Evolutionary conservation across 2,113 vertebrate genomes (phyloP), one percentile per base, ranked within the genome.

Genomic region (Mormyrus lacerda): DNA sequence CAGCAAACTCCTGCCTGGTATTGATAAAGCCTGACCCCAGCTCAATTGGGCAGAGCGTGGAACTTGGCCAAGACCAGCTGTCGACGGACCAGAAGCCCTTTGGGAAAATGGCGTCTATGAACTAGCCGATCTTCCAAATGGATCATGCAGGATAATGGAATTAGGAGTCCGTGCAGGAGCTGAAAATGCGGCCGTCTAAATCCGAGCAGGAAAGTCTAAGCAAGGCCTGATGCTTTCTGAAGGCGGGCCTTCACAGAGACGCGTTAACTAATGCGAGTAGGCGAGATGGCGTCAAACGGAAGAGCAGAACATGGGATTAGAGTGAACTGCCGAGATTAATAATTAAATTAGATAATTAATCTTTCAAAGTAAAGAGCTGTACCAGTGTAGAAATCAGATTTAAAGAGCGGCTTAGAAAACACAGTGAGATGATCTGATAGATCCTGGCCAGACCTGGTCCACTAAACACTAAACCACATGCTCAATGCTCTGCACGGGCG

Each of bases 31-130:
- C 82, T 93, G 93, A 94, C 93, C 94, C 88, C n/a, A 61, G 88
- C 91, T 94, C 93, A 91, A 93, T 93, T 91, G 93, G 93, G 91
- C 95, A 94, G 91, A 90, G 92, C 91, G 92, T 91, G 91, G 93
- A 94, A 93, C 93, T 92, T 91, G 89, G 90, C 90, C 91, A 85
- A 47, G 88, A 87, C 91, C 92, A 94, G 93, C 92, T 93, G 92
- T 89, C 45, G 21, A 39, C 10, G 39, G 82, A 85, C 51, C 73
- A 7, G 82, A 73, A 76, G 69, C 76, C 88, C 85, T 91, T 89
- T 65, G 89, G 87, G 85, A 89, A 90, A 35, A 73, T 9, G 24
- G 55, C 55, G 73, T 85, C 73, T 86, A 55, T 88, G 19, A 79
- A 87, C 15, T 24, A 86, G 27, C 84, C 65, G 47, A 76, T 58